Base-by-base conservation (phyloP, 2,888 invertebrate genomes). In the Archips crataeganus region DNA sequence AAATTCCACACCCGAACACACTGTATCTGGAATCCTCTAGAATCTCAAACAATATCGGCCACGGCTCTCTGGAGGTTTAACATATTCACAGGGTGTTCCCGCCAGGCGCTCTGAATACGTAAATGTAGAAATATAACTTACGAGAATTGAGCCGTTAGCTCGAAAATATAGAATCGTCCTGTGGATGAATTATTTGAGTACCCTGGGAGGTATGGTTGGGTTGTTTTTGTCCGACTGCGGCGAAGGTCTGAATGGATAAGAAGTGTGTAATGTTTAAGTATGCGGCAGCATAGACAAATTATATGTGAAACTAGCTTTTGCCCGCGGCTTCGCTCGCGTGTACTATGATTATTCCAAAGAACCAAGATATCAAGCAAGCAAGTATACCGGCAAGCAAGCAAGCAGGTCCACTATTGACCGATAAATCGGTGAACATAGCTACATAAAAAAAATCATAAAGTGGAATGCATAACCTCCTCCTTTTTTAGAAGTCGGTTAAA, bases 41-140 rank as follows among this genome's bases (percentile, higher is more conserved):
- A 71, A 74, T 66, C 71, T 67, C 57, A 45, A 71, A 74, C 74
- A 74, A 71, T 71, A 71, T 63, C 71, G 67, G 54, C 65, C 71
- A 63, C 70, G 45, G 67, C 66, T 61, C 74, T 65, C 71, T n/a
- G 5, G 74, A 71, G 74, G 64, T 74, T 67, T 74, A 74, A 74
- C 74, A 74, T 74, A 74, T 74, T 74, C 74, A 71, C 74, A 67
- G 74, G 69, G 66, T 71, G 74, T 74, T 74, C 66, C 61, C 8
- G 45, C 47, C 71, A 66, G 62, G 32, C 71, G 71, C 61, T 45
- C 61, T 54, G 74, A 74, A 74, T 74, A 74, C 70, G 69, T 54
- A 74, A 74, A 71, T 63, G 66, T 71, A 49, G 66, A 66, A 70
- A 67, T 70, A 65, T 73, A 73, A 73, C 63, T 72, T 72, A 57